Evolutionary conservation across 2,888 invertebrate species (phyloP), one percentile per base, ranked within the genome.

Genomic region (Bhutanitis thaidina): DNA sequence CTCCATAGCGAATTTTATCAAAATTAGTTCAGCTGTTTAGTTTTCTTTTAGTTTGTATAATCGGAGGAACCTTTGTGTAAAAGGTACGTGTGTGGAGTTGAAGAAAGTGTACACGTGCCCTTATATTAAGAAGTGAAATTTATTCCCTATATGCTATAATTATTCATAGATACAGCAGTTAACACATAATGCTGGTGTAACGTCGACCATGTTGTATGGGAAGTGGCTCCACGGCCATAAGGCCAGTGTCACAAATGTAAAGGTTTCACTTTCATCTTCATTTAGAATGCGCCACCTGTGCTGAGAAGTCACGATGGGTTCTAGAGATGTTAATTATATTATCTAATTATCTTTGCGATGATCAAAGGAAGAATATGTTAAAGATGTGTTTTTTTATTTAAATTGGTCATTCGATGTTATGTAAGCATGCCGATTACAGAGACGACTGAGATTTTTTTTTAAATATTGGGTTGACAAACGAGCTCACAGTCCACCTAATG

Each of bases 221-320:
- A 35, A 40, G 7, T 29, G 35, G 8, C 29, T 36, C 27, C 13
- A 20, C 5, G 27, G 35, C 13, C 36, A 27, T 8, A 4, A 25
- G 13, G 14, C 9, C 34, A 13, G n/a, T 13, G 12, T 34, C 27
- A 14, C 39, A n/a, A 34, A 40, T 27, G 29, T 9, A 39, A 27
- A 36, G 35, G 14, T 48, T 48, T 41, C 41, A 40, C 48, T 48
- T 48, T 48, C 35, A 16, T 41, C 34, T 35, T 27, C 27, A 15
- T 48, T 39, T 7, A 5, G 14, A 15, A 41, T 34, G 41, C 35
- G 34, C 34, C 34, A 12, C 27, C 7, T 27, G 27, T 34, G 0
- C 27, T n/a, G 3, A 20, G 10, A 15, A 10, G 15, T 36, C 10
- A 10, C 37, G 35, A 3, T 14, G 13, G 16, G 16, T 27, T 12